Base-by-base conservation (phyloP, 2,113 vertebrate genomes). In the Prochilodus magdalenae region DNA sequence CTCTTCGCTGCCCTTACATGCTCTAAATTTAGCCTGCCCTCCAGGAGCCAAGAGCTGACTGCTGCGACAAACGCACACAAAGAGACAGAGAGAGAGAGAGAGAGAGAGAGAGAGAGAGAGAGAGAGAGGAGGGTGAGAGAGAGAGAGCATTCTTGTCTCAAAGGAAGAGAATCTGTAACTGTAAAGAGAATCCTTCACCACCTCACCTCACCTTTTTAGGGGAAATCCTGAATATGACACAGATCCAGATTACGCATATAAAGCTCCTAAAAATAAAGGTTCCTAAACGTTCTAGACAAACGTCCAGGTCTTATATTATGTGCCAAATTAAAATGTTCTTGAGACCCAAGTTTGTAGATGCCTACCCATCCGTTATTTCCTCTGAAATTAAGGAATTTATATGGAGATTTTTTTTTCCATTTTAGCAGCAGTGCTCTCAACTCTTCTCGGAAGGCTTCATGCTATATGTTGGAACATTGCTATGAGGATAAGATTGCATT, bases 31-130 rank as follows among this genome's bases (percentile, higher is more conserved):
- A 80, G 78, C 57, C 33, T 75, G 44, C 12, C 30, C 79, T 72
- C 44, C 57, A 60, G 2, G 79, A 83, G 81, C 51, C 71, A 84
- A 5, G 47, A 65, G 85, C 29, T 83, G 79, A 82, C 63, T 83
- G 62, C 59, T 81, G 59, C 5, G 53, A 62, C 70, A 71, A 66
- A 81, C 27, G 27, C 73, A 47, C 49, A 57, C 69, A 80, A 30
- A 49, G 59, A 71, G 14, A 57, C 14, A 57, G 55, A 60, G 29
- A 65, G 47, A n/a, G 29, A 80, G 20, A 75, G 36, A n/a, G 10
- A 30, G 51, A 4, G 16, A 7, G 27, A 3, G 57, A 27, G n/a
- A n/a, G n/a, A n/a, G n/a, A n/a, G n/a, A n/a, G n/a, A 49, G 59
- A 71, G 14, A 57, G 13, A 57, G 55, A 60, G 29, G n/a, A 65